phyloP scores from a whole-genome alignment of 2,113 vertebrate genomes.

The Aldabrachelys gigantea region DNA sequence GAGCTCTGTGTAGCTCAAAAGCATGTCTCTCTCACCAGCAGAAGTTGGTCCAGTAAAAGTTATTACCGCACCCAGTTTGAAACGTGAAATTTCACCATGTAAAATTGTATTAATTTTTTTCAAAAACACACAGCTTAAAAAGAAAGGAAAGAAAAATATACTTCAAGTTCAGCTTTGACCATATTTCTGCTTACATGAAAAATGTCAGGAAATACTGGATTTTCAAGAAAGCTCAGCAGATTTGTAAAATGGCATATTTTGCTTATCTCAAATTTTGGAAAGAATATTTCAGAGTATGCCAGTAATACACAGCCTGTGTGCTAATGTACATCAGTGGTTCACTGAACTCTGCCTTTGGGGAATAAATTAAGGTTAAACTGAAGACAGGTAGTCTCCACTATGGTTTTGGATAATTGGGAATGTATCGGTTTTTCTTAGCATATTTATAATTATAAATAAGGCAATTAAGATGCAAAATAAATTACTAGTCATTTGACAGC shows the following conservation, averaged over 20 bases:
- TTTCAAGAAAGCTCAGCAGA: neutral
- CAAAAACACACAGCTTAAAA: neutral
- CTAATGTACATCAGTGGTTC: neutral
- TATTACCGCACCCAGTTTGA: neutral
- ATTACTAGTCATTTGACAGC: neutral
- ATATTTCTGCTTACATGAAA: neutral
- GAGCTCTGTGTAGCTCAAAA: neutral
- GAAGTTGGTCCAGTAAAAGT: neutral
- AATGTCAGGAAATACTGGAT: neutral
- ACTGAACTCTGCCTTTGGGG: neutral
- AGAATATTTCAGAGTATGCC: fast-evolving
- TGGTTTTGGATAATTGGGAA: neutral
- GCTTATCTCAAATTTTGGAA: neutral
- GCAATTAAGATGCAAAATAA: neutral
- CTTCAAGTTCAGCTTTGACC: neutral
- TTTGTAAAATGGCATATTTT: neutral
- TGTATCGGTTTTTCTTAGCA: neutral
- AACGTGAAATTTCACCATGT: neutral
- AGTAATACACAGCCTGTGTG: neutral
- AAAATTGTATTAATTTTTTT: neutral
- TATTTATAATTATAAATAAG: neutral
- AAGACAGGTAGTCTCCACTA: neutral
- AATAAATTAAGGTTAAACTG: neutral
- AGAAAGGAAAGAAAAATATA: neutral
- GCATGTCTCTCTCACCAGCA: neutral